Evolutionary conservation across 2,797 vertebrate species (phyloP).

Genomic region (Enteromius fasciolatus): DNA sequence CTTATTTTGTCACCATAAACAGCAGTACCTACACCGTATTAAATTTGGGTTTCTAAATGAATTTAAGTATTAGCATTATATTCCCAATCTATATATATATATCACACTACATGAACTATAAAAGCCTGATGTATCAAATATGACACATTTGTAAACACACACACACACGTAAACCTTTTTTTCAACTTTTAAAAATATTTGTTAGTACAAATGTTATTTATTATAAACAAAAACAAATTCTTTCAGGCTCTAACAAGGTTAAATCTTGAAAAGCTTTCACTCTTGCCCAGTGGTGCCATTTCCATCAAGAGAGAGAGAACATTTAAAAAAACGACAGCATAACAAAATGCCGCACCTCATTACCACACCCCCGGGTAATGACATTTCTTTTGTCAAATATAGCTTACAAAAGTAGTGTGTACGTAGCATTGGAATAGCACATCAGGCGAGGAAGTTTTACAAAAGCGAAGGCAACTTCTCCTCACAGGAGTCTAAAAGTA

Average conservation of each 20-base stretch:
- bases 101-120: background rate
- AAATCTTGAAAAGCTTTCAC: background rate
- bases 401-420: constrained; percentile 1
- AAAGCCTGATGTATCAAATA: background rate
- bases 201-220: background rate
- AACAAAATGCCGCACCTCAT: background rate
- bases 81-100: background rate
- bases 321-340: background rate
- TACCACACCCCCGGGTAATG: background rate
- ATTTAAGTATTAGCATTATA: background rate
- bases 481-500: background rate
- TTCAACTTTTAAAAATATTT: background rate
- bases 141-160: background rate
- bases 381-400: constrained; percentile 2
- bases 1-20: too few relatives aligned
- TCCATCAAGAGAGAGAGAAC: background rate
- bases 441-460: background rate
- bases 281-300: background rate
- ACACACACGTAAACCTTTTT: too few relatives aligned
- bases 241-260: background rate
- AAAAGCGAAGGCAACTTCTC: constrained; percentile 1
- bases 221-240: background rate
- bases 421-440: background rate
- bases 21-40: too few relatives aligned
- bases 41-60: background rate